Evolutionary conservation across 1,140 invertebrate species (phyloP), one percentile per base, ranked within the genome.

Genomic region (Leptinotarsa lineolata): DNA sequence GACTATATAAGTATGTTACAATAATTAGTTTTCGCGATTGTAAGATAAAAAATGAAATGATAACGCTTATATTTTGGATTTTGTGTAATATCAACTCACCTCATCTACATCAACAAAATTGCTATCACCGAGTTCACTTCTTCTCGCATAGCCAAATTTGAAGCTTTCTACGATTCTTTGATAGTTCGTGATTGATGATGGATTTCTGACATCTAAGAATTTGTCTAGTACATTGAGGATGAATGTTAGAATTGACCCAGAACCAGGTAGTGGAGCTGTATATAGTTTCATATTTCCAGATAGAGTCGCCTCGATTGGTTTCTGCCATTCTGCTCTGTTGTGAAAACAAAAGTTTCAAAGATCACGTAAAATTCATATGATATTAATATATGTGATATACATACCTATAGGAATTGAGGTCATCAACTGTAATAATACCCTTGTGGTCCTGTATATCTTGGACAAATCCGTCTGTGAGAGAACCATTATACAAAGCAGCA

Each of bases 91-190:
- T 59, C 11, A 63, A 45, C 78, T 22, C 12, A 83, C 76, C 64
- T 79, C 65, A 21, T 18, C 71, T 22, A 86, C 93, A 61, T 86
- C 82, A 15, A 91, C 48, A 54, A 68, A 68, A 20, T 68, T 24
- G 11, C 48, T n/a, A 88, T 99, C 97, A 0, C 93, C 97, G 44
- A 99, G 85, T 73, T 92, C 88, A 4, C 94, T 95, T 73, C 97
- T 87, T 78, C 89, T 90, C 0, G 94, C 97, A 84, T 96, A 99
- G 15, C 92, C 95, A 88, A 94, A 98, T 85, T 99, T 99, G 81
- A 97, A 96, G 1, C 93, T 90, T 86, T 99, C 96, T 2, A 94
- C 86, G 30, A 98, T 89, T 54, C 94, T 89, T 76, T 98, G 96
- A 87, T 89, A 91, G 76, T 85, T 84, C n/a, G 81, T 81, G 8